phyloP scores from a whole-genome alignment of 2,113 vertebrate genomes.

The Tragelaphus strepsiceros region DNA sequence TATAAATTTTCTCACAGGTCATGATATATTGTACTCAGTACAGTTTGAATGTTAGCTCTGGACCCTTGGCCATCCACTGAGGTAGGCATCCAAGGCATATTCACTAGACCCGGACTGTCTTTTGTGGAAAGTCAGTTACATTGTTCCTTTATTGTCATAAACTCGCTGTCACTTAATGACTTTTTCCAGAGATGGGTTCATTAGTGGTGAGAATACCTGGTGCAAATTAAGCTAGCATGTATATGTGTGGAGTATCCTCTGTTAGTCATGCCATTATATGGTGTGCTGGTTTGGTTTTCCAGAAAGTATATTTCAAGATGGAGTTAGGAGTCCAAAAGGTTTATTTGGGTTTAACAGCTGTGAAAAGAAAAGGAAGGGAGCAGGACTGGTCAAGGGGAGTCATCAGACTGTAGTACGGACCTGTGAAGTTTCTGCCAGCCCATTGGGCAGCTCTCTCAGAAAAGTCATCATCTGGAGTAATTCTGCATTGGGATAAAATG shows the following conservation, averaged over 20 bases:
- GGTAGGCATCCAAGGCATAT: neutral
- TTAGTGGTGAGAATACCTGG: neutral
- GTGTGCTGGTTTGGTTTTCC: neutral
- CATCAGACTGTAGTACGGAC: neutral
- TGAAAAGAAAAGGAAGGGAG: neutral
- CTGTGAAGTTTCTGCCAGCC: neutral
- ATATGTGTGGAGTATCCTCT: neutral
- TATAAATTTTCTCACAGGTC: conserved; percentile 14
- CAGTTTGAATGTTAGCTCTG: neutral
- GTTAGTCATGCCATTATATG: neutral
- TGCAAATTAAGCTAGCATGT: neutral
- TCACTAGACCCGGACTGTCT: neutral
- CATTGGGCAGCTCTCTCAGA: neutral
- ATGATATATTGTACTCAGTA: neutral
- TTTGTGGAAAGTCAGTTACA: neutral
- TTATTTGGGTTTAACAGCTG: neutral
- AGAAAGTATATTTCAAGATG: neutral
- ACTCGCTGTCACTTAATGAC: neutral
- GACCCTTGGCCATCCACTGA: neutral
- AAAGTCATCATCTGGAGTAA: neutral
- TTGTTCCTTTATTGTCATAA: neutral
- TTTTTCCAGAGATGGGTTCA: neutral
- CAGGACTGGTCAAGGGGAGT: neutral
- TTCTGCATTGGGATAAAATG: neutral
- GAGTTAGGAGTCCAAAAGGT: neutral